phyloP scores from a whole-genome alignment of 2,113 vertebrate genomes.

The Larimichthys crocea region DNA sequence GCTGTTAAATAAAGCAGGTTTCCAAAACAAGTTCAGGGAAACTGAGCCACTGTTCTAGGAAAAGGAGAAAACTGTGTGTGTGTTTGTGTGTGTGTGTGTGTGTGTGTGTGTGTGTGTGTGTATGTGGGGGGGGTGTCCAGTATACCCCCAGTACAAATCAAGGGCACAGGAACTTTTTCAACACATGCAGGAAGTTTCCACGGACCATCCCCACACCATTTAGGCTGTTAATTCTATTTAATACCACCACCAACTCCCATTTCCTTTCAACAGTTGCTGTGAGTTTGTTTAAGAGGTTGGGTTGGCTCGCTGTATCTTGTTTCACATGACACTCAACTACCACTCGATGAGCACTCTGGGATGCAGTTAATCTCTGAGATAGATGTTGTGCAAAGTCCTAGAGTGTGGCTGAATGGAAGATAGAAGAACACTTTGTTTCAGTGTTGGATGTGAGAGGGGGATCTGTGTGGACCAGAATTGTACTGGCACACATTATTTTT shows the following conservation, averaged over 20 bases:
- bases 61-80: neutral
- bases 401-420: constrained; percentile 28
- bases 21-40: constrained; percentile 14
- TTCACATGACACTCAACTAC: constrained; percentile 47
- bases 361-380: constrained; percentile 39
- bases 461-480: neutral
- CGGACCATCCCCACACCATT: constrained; percentile 20
- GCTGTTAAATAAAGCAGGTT: neutral
- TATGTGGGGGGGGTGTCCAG: neutral
- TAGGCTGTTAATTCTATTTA: constrained; percentile 43
- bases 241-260: constrained; percentile 35
- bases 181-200: constrained; percentile 57
- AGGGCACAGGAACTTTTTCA: constrained; percentile 45
- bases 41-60: neutral
- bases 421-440: constrained; percentile 36
- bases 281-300: constrained; percentile 57
- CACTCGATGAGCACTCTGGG: constrained; percentile 49
- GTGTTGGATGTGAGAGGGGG: constrained; percentile 14
- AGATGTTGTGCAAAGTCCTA: constrained; percentile 25
- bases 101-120: too few relatives aligned
- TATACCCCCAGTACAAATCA: constrained; percentile 8
- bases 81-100: too few relatives aligned
- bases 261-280: constrained; percentile 50
- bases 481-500: constrained; percentile 10
- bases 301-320: constrained; percentile 32